Conservation (phyloP, 2,888 invertebrate species). For the Polia nebulosa region DNA sequence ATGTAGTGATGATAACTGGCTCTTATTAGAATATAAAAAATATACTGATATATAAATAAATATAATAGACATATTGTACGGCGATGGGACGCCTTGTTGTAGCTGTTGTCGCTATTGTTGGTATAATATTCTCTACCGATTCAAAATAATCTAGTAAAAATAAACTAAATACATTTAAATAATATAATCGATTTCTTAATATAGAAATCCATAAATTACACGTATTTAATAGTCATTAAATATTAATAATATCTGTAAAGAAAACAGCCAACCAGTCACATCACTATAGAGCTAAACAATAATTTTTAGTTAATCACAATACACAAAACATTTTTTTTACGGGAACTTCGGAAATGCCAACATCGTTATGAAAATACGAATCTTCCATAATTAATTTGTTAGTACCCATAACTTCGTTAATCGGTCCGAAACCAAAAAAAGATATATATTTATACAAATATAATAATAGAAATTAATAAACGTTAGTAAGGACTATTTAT, state of each 20-base stretch:
- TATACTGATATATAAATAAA: neutral
- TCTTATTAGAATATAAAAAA: neutral
- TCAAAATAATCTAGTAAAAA: neutral
- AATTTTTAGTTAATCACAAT: slow-evolving; percentile 78
- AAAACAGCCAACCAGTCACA: slow-evolving; percentile 41
- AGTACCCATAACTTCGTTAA: slow-evolving; percentile 46
- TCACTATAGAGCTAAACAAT: slow-evolving; percentile 54
- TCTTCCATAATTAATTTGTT: slow-evolving; percentile 62
- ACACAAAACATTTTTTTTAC: slow-evolving; percentile 67
- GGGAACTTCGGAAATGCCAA: slow-evolving; percentile 64
- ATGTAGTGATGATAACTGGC: slow-evolving; percentile 50
- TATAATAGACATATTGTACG: neutral
- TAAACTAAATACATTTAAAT: slow-evolving; percentile 23
- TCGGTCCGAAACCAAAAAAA: slow-evolving; percentile 45
- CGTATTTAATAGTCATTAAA: slow-evolving; percentile 27
- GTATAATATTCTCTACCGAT: neutral
- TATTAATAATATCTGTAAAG: neutral
- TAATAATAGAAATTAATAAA: slow-evolving; percentile 34
- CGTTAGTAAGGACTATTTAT: slow-evolving; percentile 36
- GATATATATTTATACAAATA: slow-evolving; percentile 9
- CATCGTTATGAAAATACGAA: slow-evolving; percentile 52
- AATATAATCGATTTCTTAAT: slow-evolving; percentile 46
- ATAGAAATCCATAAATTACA: slow-evolving; percentile 45
- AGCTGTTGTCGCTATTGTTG: too few species aligned
- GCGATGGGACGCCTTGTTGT: neutral